A percentile compares a stretch with the other conserved stretches of the same genome.
Evolutionary conservation across 2,888 invertebrate species (phyloP).

Genomic region (Torymus auratus): DNA sequence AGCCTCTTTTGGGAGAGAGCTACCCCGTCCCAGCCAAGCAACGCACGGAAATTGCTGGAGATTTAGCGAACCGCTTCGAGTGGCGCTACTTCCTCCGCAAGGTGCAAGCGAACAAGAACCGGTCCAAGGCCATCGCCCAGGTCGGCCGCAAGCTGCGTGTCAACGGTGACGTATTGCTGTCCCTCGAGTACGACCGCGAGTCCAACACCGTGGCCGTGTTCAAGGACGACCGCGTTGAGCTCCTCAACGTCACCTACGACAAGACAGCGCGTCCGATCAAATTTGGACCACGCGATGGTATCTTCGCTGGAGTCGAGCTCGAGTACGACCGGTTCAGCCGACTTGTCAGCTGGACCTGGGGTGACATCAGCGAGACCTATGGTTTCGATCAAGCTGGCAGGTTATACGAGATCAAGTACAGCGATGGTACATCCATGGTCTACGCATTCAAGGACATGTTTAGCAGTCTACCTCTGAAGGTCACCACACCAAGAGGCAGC

Average conservation of each 20-base stretch:
- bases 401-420: conserved; percentile 92
- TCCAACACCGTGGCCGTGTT: conserved; percentile 91
- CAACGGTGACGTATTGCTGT: conserved; percentile 93
- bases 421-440: conserved; percentile 92
- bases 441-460: conserved; percentile 96
- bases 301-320: conserved; percentile 92
- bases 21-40: conserved; percentile 95
- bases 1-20: conserved; percentile 91
- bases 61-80: conserved; percentile 94
- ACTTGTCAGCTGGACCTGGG: conserved; percentile 94
- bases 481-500: conserved; percentile 94
- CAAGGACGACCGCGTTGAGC: conserved; percentile 90
- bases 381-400: conserved; percentile 94
- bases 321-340: conserved; percentile 95
- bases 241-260: conserved; percentile 92
- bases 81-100: conserved; percentile 95
- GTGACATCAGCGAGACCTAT: conserved; percentile 92
- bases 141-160: conserved; percentile 91
- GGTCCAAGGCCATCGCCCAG: conserved; percentile 85
- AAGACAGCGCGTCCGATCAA: conserved; percentile 89
- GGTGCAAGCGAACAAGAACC: conserved; percentile 79
- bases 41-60: conserved; percentile 92
- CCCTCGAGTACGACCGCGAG: conserved; percentile 93
- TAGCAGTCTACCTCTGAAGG: conserved; percentile 93
- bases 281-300: conserved; percentile 90